Conservation (phyloP, 2,888 invertebrate genomes). For the Stramonita haemastoma region DNA sequence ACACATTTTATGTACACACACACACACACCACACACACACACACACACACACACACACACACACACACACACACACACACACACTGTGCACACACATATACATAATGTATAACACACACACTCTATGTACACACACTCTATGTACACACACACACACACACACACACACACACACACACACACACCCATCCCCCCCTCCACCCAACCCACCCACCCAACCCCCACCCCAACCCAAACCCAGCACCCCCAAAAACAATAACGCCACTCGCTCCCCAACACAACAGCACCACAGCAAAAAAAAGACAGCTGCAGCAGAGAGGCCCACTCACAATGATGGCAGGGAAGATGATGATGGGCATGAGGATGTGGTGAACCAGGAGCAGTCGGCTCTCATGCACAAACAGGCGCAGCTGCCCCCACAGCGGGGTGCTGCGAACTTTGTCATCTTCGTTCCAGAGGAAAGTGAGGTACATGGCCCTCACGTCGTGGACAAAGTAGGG, state of each 20-base stretch:
- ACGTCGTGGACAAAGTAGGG: constrained; percentile 72
- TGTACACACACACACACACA: neutral
- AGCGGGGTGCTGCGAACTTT: constrained; percentile 39
- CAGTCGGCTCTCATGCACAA: constrained; percentile 43
- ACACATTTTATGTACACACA: neutral
- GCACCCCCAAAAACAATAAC: no score
- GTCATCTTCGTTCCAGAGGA: constrained; percentile 52
- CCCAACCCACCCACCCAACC: neutral
- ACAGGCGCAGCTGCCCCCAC: neutral
- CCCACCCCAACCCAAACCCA: neutral
- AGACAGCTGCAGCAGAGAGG: neutral
- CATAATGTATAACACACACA: neutral
- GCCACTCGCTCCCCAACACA: no score
- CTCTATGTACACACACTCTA: neutral
- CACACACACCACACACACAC: neutral
- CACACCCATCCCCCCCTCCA: neutral
- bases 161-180: neutral
- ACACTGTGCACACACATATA: no score
- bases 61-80: neutral
- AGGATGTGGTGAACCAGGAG: constrained; percentile 71
- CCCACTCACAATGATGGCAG: constrained; percentile 67
- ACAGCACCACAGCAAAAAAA: no score
- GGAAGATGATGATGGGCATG: constrained; percentile 68
- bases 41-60: neutral
- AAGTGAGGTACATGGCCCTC: constrained; percentile 68